Percentiles rank a stretch among this genome's conserved stretches.
Evolutionary conservation across 2,113 vertebrate species (phyloP).

Genomic region (Rhinopomastus cyanomelas): DNA sequence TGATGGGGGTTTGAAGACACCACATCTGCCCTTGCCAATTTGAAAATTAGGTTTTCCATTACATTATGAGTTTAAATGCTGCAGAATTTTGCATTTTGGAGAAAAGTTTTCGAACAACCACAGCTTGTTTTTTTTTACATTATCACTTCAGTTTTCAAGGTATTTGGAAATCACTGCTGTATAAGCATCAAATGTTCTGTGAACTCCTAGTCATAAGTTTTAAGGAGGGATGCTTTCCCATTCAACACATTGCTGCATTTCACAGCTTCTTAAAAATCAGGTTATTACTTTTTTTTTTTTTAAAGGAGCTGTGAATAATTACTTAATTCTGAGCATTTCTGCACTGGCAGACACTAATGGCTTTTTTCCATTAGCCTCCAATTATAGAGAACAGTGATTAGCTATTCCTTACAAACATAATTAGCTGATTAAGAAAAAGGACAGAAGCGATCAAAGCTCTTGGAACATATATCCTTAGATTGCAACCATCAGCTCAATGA

Average conservation of each 20-base stretch:
- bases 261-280: background rate
- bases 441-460: slow-evolving; percentile 23
- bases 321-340: slow-evolving; percentile 25
- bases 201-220: background rate
- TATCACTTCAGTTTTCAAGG: background rate
- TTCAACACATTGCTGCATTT: background rate
- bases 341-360: background rate
- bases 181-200: background rate
- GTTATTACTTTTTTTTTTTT: background rate
- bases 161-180: background rate
- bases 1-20: background rate
- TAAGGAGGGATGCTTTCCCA: background rate
- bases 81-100: background rate
- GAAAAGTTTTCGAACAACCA: background rate
- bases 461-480: background rate
- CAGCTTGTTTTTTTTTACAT: background rate
- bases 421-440: slow-evolving; percentile 37
- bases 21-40: background rate
- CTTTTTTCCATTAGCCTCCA: background rate
- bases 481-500: background rate
- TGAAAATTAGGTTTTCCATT: background rate
- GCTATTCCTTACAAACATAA: slow-evolving; percentile 24
- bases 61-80: background rate
- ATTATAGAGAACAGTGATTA: slow-evolving; percentile 31
- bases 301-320: slow-evolving; percentile 9